A percentile compares a stretch with the other conserved stretches of the same genome.
phyloP scores from a whole-genome alignment of 2,888 invertebrate species.

The Malthinus flaveolus region DNA sequence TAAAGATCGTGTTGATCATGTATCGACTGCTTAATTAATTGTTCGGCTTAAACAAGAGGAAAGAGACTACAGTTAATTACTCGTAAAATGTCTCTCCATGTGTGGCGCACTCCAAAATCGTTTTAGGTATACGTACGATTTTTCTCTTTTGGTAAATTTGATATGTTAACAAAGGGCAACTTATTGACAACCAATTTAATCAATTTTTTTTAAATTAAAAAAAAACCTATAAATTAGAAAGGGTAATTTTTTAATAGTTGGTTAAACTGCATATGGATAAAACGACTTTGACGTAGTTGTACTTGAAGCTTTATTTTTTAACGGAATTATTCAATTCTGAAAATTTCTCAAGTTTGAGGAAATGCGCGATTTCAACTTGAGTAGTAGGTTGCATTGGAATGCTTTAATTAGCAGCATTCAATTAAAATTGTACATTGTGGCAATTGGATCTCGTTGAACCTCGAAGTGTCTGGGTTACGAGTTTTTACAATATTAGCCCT shows the following conservation, averaged over 20 bases:
- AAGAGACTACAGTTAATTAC: slow-evolving; percentile 34
- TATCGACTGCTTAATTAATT: slow-evolving; percentile 46
- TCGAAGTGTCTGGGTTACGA: too few species aligned
- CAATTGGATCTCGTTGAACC: too few species aligned
- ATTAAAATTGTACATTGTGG: too few species aligned
- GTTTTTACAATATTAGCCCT: too few species aligned
- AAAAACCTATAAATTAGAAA: neutral
- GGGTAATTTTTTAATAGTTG: neutral
- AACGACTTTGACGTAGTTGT: slow-evolving; percentile 21
- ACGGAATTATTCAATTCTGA: neutral
- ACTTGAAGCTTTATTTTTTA: slow-evolving; percentile 10
- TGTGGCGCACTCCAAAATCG: slow-evolving; percentile 32
- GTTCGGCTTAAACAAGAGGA: slow-evolving; percentile 37
- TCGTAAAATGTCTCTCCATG: slow-evolving; percentile 37
- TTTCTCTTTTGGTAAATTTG: slow-evolving; percentile 13
- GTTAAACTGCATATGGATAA: slow-evolving; percentile 13
- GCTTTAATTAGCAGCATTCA: too few species aligned
- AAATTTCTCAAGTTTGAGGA: neutral
- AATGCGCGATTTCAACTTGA: too few species aligned
- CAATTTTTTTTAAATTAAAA: neutral
- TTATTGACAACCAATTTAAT: slow-evolving; percentile 8
- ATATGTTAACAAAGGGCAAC: slow-evolving; percentile 11
- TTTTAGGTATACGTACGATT: slow-evolving; percentile 11
- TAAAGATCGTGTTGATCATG: slow-evolving; percentile 42
- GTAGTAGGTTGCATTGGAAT: too few species aligned